A percentile compares a stretch with the other conserved stretches of the same genome.
These are phyloP conservation scores for Morpho deidamia DNA, from an alignment of 2,888 invertebrate species.

Conservation along the genomic window DNA sequence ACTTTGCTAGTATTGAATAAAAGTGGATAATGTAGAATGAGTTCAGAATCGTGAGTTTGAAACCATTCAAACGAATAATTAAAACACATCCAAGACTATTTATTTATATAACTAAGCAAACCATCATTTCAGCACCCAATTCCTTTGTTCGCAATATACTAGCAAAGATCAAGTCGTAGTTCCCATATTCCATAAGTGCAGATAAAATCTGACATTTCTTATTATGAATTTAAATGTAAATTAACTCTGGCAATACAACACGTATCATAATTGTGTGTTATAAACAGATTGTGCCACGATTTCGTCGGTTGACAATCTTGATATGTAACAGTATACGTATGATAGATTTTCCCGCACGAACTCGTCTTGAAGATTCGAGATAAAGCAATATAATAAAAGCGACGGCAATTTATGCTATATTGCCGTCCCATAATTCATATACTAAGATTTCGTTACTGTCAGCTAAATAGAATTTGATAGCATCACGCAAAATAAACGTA, in stretches of 20 bases:
- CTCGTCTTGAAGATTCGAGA: constrained; percentile 46
- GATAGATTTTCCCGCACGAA: constrained; percentile 56
- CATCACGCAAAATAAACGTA: not conserved
- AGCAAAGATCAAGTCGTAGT: not conserved
- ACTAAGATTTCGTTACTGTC: not conserved
- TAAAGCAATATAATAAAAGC: constrained; percentile 30
- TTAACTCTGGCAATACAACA: constrained; percentile 22
- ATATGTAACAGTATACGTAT: constrained; percentile 31
- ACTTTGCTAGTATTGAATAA: too few relatives aligned
- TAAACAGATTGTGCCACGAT: constrained; percentile 44
- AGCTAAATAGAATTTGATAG: not conserved
- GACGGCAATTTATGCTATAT: not conserved
- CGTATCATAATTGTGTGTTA: constrained; percentile 8
- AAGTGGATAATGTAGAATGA: too few relatives aligned
- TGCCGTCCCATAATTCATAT: not conserved
- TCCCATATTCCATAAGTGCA: not conserved
- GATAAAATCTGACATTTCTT: constrained; percentile 29
- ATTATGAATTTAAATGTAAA: constrained; percentile 30
- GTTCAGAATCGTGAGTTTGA: too few relatives aligned
- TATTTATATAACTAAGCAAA: not conserved
- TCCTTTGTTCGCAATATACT: constrained; percentile 5
- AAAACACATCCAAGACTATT: not conserved
- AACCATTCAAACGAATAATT: too few relatives aligned
- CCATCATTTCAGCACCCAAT: constrained; percentile 4
- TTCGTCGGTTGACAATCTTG: constrained; percentile 46